Evolutionary conservation across 2,797 vertebrate species (phyloP), one percentile per base, ranked within the genome.

Genomic region (Spinus pinus): DNA sequence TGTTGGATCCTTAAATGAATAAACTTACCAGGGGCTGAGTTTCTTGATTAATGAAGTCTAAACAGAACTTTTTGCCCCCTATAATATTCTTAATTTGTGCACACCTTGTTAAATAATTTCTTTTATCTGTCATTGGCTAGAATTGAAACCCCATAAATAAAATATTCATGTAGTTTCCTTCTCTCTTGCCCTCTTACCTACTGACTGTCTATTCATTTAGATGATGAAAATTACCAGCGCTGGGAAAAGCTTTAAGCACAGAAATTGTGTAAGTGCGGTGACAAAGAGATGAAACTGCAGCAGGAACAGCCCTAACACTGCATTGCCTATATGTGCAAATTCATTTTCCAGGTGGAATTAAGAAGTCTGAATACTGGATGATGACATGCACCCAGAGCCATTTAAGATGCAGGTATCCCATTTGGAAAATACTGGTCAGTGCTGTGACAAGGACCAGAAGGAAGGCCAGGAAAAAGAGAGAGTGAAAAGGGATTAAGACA

Each of bases 11-110:
- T 84, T 73, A 73, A 64, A 78, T 25, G 2, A 88, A 8, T 50
- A 35, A 82, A 60, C 13, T 44, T 54, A 62, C 6, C 10, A 90
- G 51, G 60, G n/a, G 27, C 5, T 37, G 33, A 4, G 44, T 71
- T 81, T 81, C 83, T 41, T 49, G 51, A 86, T 50, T 58, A 75
- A 73, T 12, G 5, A 90, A 66, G 19, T 51, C 22, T 33, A 78
- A 42, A 69, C 71, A 47, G 17, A 65, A 75, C 2, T 3, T 4
- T 49, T 56, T 6, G 1, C 0, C 12, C 14, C 4, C 14, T 35
- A 6, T 77, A 57, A 64, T 31, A 62, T 31, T 35, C 12, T 72
- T 80, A 19, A 72, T 21, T 72, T 53, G 75, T n/a, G 12, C 12
- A 54, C 7, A 95, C 0, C 4, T 81, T 53, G 9, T 62, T 54